Evolutionary conservation across 2,888 invertebrate species (phyloP).

Genomic region (Choreutis nemorana): DNA sequence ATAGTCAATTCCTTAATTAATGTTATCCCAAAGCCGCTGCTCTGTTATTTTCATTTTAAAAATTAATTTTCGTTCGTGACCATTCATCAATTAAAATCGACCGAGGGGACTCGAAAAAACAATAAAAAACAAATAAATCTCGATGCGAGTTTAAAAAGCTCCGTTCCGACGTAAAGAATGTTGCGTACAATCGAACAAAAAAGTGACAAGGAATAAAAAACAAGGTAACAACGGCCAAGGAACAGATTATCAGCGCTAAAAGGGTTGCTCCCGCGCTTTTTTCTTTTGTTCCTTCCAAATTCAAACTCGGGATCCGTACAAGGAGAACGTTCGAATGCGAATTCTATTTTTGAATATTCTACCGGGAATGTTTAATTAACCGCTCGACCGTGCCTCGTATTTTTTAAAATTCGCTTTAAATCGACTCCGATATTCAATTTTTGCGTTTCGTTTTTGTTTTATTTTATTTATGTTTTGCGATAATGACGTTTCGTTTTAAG

Average conservation of each 20-base stretch:
- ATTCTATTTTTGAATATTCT: constrained; percentile 68
- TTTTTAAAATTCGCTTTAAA: constrained; percentile 64
- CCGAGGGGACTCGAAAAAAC: constrained; percentile 48
- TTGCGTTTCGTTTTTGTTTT: constrained; percentile 59
- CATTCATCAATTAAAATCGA: constrained; percentile 61
- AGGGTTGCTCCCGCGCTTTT: constrained; percentile 65
- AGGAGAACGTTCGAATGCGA: constrained; percentile 65
- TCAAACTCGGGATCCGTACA: constrained; percentile 62
- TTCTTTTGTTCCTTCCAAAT: constrained; percentile 64
- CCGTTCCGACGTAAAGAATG: constrained; percentile 66
- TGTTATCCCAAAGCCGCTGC: no score
- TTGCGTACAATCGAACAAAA: constrained; percentile 66
- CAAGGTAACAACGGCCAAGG: constrained; percentile 54
- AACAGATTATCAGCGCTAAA: constrained; percentile 68
- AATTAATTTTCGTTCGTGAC: constrained; percentile 44
- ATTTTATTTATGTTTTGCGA: constrained; percentile 66
- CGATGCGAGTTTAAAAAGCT: constrained; percentile 56
- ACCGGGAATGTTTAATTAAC: constrained; percentile 68
- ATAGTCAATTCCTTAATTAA: no score
- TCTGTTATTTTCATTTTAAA: no score
- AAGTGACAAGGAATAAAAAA: constrained; percentile 64
- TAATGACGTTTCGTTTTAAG: constrained; percentile 67
- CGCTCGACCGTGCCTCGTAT: constrained; percentile 58
- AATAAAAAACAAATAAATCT: constrained; percentile 59
- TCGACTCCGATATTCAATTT: constrained; percentile 64